Evolutionary conservation across 2,113 vertebrate species (phyloP).

Genomic region (Percopsis transmontana): DNA sequence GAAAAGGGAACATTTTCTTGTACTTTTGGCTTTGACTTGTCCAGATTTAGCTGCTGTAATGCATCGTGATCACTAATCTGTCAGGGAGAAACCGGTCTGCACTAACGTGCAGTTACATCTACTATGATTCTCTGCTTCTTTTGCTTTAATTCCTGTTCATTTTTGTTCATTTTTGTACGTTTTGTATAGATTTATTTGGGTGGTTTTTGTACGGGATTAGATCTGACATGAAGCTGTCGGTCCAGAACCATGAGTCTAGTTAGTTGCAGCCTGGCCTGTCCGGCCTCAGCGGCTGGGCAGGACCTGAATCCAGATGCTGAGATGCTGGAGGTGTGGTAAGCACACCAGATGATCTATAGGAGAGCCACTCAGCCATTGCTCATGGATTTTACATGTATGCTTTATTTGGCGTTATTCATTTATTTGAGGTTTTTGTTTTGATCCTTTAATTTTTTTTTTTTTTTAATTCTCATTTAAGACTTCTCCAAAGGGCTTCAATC

Average conservation of each 20-base stretch:
- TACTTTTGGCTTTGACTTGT: not conserved
- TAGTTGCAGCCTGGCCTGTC: too few species aligned
- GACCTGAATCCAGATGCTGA: not conserved
- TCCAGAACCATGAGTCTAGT: not conserved
- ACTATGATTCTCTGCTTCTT: not conserved
- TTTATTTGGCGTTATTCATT: not conserved
- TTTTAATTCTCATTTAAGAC: constrained; percentile 43
- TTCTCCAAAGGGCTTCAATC: constrained; percentile 70
- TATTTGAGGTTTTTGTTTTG: constrained; percentile 8
- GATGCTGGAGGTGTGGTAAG: too few species aligned
- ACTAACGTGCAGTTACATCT: not conserved
- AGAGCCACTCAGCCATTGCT: not conserved
- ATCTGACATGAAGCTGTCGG: constrained; percentile 38
- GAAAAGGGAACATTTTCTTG: not conserved
- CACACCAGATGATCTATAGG: too few species aligned
- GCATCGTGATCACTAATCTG: not conserved
- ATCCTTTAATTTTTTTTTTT: constrained; percentile 18
- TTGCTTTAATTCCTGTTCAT: constrained; percentile 33
- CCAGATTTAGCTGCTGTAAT: too few species aligned
- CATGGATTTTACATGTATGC: constrained; percentile 11
- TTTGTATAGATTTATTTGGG: constrained; percentile 58
- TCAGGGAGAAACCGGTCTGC: not conserved
- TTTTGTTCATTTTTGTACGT: constrained; percentile 52
- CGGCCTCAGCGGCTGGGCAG: not conserved
- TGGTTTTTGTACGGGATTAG: constrained; percentile 43